These are phyloP conservation scores for Narcine bancroftii DNA, from an alignment of 2,113 vertebrate species.

Conservation along the genomic window DNA sequence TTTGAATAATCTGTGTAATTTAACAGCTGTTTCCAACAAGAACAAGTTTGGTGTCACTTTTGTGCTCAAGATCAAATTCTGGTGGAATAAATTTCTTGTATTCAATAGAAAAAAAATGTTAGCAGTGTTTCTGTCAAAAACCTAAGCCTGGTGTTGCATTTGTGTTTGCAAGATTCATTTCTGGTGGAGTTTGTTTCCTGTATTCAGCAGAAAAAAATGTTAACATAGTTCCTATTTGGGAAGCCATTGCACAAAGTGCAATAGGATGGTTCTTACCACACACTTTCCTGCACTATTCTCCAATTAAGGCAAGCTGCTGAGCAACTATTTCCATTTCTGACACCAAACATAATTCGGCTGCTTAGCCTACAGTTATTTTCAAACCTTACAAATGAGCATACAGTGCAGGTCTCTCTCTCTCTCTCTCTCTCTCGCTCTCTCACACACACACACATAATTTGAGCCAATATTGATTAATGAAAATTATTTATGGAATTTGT, in stretches of 20 bases:
- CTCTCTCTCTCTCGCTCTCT: no score
- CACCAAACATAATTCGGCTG: background rate
- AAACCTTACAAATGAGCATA: no score
- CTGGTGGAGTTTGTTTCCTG: background rate
- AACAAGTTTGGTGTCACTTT: no score
- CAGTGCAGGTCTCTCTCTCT: no score
- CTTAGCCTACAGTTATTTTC: background rate
- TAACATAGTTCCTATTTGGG: conserved; percentile 1
- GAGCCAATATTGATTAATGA: no score
- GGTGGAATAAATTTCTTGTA: no score
- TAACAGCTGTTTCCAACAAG: background rate
- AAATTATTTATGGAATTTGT: no score
- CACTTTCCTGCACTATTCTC: background rate
- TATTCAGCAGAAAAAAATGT: background rate
- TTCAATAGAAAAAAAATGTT: no score
- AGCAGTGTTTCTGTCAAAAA: background rate
- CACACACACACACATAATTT: no score
- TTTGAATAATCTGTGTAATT: background rate
- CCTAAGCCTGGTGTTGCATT: no score
- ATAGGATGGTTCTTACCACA: background rate
- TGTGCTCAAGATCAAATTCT: no score
- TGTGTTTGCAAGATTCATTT: background rate
- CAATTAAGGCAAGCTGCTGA: background rate
- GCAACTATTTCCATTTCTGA: background rate
- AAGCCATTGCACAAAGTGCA: background rate